Evolutionary conservation across 1,140 invertebrate species (phyloP).

Genomic region (Drosophila pachea): DNA sequence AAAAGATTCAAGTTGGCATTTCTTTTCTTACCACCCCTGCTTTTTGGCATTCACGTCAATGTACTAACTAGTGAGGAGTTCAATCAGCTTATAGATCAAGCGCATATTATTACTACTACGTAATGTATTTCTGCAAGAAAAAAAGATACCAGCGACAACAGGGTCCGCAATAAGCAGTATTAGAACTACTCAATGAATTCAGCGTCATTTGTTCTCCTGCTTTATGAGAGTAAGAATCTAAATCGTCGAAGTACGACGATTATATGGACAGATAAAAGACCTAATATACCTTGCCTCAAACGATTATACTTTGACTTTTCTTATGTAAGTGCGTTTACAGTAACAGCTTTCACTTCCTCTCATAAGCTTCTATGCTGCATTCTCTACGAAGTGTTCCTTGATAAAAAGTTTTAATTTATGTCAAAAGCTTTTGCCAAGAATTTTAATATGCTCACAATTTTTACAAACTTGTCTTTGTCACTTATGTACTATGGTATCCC

Average conservation of each 20-base stretch:
- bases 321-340: slow-evolving; percentile 2
- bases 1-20: slow-evolving; percentile 8
- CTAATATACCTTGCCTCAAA: not conserved
- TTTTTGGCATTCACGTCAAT: not conserved
- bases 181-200: no score
- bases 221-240: no score
- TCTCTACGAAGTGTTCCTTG: slow-evolving; percentile 26
- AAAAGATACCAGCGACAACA: no score
- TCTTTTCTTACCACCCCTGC: not conserved
- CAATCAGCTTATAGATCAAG: not conserved
- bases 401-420: slow-evolving; percentile 78
- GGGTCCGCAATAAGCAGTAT: no score
- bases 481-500: slow-evolving; percentile 35
- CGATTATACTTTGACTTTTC: slow-evolving; percentile 3
- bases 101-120: no score
- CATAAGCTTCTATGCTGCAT: slow-evolving; percentile 6
- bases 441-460: slow-evolving; percentile 78
- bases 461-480: slow-evolving; percentile 64
- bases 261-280: not conserved
- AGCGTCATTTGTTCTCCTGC: no score
- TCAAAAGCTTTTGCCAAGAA: slow-evolving; percentile 78
- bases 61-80: slow-evolving; percentile 1
- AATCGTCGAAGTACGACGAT: no score
- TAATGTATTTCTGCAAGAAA: no score
- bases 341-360: not conserved